Base-by-base conservation (phyloP, 2,113 vertebrate species). In the Chaetodon auriga region DNA sequence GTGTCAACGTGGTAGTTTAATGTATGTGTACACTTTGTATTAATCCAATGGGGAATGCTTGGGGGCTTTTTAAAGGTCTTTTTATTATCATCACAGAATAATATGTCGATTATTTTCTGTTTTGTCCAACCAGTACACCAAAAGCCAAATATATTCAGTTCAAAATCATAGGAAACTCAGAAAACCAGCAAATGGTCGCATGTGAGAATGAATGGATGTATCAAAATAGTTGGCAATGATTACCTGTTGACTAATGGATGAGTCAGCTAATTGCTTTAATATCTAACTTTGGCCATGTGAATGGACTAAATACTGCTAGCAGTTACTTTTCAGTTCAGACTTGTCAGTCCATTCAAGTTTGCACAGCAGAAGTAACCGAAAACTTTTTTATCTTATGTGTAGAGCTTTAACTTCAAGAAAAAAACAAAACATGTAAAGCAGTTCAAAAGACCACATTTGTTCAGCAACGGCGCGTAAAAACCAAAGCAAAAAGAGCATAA, bases 1-100 rank as follows among this genome's bases (percentile, higher is more conserved):
- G 48, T 57, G 69, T 81, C 8, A 75, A 75, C 16, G 15, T 45
- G 19, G 21, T 63, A 13, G 38, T 64, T 73, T 68, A 36, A 57
- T 23, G 25, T 49, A 68, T 54, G 68, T 78, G 41, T 68, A 30
- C 60, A 41, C 46, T 53, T 81, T 53, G 7, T 9, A 48, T 66
- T 38, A 7, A 36, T 72, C 53, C 41, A 62, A 21, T 48, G 72
- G 43, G 19, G 70, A 71, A 10, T 25, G 18, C 8, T 21, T 75
- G 6, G 11, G 51, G 68, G 36, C 25, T 46, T 38, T 64, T 6
- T 35, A 55, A 73, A 63, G 30, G 36, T 38, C 49, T 18, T 14
- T 10, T 25, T 36, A 21, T 49, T 74, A 55, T 63, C 9, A 0
- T 46, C n/a, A 21, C 21, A 0, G 1, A 41, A 5, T 18, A 61